Evolutionary conservation across 2,113 vertebrate genomes (phyloP).

Genomic region (Oncorhynchus nerka): DNA sequence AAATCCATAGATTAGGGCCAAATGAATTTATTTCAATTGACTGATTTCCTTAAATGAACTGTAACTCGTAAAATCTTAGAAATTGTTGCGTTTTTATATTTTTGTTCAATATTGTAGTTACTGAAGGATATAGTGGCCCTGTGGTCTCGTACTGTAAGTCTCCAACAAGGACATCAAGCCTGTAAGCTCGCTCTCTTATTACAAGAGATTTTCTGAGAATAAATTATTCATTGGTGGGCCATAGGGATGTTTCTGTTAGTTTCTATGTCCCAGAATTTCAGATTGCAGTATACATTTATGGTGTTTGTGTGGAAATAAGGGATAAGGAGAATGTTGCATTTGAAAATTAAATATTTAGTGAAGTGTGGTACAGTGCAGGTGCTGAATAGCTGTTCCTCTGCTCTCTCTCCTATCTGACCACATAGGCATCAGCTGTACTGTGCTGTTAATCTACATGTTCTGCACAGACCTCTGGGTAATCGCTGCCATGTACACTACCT

Average conservation of each 20-base stretch:
- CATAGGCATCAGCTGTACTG: conserved; percentile 81
- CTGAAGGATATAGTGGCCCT: neutral
- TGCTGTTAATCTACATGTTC: conserved; percentile 87
- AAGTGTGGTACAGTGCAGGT: too few species aligned
- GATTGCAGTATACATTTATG: neutral
- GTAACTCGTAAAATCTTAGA: too few species aligned
- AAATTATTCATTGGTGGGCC: too few species aligned
- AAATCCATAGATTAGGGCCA: too few species aligned
- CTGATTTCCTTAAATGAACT: too few species aligned
- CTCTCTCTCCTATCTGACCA: neutral
- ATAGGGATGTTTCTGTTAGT: neutral
- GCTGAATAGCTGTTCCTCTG: neutral
- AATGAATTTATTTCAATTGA: too few species aligned
- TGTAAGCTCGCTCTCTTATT: conserved; percentile 2
- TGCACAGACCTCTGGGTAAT: conserved; percentile 93
- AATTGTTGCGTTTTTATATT: too few species aligned
- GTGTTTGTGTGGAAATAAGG: neutral
- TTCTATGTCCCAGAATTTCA: neutral
- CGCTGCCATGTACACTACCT: conserved; percentile 85
- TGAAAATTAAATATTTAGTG: too few species aligned
- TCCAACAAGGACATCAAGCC: conserved; percentile 30
- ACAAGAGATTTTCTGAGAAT: neutral
- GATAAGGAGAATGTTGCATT: too few species aligned
- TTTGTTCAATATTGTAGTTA: neutral
- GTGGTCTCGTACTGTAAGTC: neutral